A percentile compares a stretch with the other conserved stretches of the same genome.
Evolutionary conservation across 2,888 invertebrate genomes (phyloP).

Genomic region (Aphrophora alni): DNA sequence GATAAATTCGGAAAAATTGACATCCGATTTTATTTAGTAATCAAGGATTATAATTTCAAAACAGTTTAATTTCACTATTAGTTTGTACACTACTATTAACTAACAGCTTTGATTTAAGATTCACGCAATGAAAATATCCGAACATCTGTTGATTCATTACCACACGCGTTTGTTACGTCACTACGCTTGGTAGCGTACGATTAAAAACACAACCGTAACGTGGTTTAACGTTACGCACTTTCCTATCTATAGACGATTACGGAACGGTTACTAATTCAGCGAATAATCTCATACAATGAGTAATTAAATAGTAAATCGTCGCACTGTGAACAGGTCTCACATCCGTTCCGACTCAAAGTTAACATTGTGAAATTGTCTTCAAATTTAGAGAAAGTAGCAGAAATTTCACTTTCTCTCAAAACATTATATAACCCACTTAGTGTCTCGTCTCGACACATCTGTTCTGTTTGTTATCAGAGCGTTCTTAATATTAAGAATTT

Average conservation of each 20-base stretch:
- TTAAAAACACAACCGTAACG: neutral
- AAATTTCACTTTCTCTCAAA: neutral
- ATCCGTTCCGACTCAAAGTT: neutral
- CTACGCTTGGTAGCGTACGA: no score
- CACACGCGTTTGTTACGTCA: no score
- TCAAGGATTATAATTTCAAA: no score
- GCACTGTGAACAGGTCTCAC: neutral
- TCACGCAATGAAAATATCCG: no score
- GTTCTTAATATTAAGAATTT: neutral
- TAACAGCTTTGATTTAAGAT: no score
- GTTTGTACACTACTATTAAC: no score
- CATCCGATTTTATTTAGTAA: no score
- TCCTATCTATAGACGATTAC: neutral
- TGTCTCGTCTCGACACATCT: neutral
- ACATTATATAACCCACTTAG: neutral
- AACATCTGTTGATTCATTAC: no score
- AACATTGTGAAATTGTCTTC: neutral
- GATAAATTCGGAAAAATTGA: no score
- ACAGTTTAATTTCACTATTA: no score
- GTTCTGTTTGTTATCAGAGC: neutral
- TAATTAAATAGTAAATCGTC: neutral
- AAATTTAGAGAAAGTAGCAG: neutral
- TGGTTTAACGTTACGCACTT: neutral
- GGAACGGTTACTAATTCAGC: neutral
- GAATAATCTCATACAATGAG: neutral